Evolutionary conservation across 2,888 invertebrate genomes (phyloP).

Genomic region (Drosophila niveifrons): DNA sequence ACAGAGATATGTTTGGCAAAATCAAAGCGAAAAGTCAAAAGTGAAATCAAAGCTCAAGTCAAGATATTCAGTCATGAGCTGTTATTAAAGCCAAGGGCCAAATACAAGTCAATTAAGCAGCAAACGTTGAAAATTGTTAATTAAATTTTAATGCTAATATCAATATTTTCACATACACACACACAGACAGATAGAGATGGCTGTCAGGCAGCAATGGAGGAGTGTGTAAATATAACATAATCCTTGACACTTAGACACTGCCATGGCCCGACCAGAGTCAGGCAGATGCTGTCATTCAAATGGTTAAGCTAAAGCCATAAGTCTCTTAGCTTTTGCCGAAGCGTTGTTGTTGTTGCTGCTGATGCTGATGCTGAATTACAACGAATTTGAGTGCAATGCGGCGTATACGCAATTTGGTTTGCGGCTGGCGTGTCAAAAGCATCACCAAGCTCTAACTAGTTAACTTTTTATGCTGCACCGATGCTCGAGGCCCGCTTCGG

Average conservation of each 20-base stretch:
- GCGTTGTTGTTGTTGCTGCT: slow-evolving; percentile 1
- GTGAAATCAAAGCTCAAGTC: slow-evolving; percentile 49
- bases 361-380: slow-evolving; percentile 18
- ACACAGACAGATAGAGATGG: slow-evolving; percentile 10
- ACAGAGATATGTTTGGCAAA: slow-evolving; percentile 16
- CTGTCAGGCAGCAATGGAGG: slow-evolving; percentile 23
- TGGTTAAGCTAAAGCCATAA: slow-evolving; percentile 48
- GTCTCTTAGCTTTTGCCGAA: slow-evolving; percentile 22
- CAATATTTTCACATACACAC: slow-evolving; percentile 47
- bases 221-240: slow-evolving; percentile 73
- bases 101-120: slow-evolving; percentile 67
- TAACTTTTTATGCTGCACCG: slow-evolving; percentile 63
- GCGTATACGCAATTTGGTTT: slow-evolving; percentile 68
- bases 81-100: slow-evolving; percentile 60
- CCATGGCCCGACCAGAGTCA: slow-evolving; percentile 25
- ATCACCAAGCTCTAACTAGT: slow-evolving; percentile 57
- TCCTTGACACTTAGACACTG: slow-evolving; percentile 73
- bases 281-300: slow-evolving; percentile 42
- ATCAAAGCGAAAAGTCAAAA: slow-evolving; percentile 50
- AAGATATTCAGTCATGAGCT: slow-evolving; percentile 26
- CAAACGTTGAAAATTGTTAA: slow-evolving; percentile 68
- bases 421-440: slow-evolving; percentile 47
- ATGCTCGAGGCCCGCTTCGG: slow-evolving; percentile 39
- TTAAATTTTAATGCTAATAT: slow-evolving; percentile 70
- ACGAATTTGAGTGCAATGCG: slow-evolving; percentile 40